These are phyloP conservation scores for Lacerta agilis DNA, from an alignment of 2,797 vertebrate species.

Conservation along the genomic window DNA sequence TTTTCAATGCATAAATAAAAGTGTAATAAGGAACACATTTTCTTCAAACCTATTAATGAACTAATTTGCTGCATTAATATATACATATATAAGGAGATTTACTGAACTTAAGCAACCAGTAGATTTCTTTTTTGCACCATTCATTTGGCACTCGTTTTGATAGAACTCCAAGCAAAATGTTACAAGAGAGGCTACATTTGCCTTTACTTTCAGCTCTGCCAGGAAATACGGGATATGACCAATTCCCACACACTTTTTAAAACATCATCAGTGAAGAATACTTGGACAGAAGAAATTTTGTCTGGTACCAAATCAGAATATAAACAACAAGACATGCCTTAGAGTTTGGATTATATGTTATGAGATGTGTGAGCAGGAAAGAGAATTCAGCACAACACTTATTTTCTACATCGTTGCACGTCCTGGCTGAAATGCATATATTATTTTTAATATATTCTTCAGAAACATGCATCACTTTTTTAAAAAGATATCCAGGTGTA, in stretches of 20 bases:
- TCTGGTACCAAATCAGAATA: constrained; percentile 33
- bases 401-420: constrained; percentile 23
- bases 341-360: constrained; percentile 30
- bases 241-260: constrained; percentile 9
- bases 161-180: constrained; percentile 61
- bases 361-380: constrained; percentile 41
- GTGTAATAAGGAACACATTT: constrained; percentile 79
- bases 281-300: constrained; percentile 25
- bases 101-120: constrained; percentile 62
- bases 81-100: constrained; percentile 58
- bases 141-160: constrained; percentile 54
- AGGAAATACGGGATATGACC: constrained; percentile 25
- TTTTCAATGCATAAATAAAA: constrained; percentile 66
- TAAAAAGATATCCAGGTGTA: constrained; percentile 24
- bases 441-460: constrained; percentile 21
- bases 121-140: constrained; percentile 52
- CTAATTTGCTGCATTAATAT: constrained; percentile 59
- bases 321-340: constrained; percentile 29
- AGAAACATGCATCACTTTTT: neutral
- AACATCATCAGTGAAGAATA: constrained; percentile 32
- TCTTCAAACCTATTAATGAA: constrained; percentile 73
- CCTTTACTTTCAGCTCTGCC: constrained; percentile 8
- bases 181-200: neutral
- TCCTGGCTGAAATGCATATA: constrained; percentile 27
- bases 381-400: constrained; percentile 27